A percentile compares a stretch with the other conserved stretches of the same genome.
Conservation (phyloP, 2,113 vertebrate genomes). For the Misgurnus anguillicaudatus region DNA sequence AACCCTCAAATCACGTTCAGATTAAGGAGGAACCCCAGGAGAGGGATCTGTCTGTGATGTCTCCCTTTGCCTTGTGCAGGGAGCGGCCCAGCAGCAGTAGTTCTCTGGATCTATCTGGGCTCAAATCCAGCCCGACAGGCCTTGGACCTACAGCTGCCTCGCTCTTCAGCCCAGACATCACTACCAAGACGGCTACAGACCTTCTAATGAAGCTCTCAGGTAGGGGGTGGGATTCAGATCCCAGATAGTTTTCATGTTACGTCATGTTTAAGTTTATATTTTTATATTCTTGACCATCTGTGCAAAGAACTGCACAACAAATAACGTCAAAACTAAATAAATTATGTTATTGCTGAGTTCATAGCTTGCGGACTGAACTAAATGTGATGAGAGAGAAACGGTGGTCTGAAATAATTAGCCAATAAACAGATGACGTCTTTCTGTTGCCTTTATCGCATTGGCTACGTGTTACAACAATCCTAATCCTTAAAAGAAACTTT, state of each 20-base stretch:
- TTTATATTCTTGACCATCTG: neutral
- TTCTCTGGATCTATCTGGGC: slow-evolving; percentile 85
- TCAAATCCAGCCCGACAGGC: slow-evolving; percentile 66
- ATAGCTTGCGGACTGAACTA: too few species aligned
- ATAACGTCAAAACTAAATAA: too few species aligned
- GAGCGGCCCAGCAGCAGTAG: slow-evolving; percentile 85
- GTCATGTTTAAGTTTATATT: neutral
- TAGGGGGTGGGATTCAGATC: slow-evolving; percentile 57
- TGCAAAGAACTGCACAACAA: too few species aligned
- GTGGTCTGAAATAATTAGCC: too few species aligned
- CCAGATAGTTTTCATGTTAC: too few species aligned
- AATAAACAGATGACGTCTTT: too few species aligned
- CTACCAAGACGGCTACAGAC: slow-evolving; percentile 96
- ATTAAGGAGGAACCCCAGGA: slow-evolving; percentile 97
- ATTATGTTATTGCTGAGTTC: too few species aligned
- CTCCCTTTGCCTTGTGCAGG: slow-evolving; percentile 82
- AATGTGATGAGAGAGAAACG: too few species aligned
- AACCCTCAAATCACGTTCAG: slow-evolving; percentile 80
- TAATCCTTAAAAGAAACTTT: too few species aligned
- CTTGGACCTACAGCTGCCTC: slow-evolving; percentile 79
- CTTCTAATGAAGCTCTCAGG: slow-evolving; percentile 99
- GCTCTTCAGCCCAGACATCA: slow-evolving; percentile 96
- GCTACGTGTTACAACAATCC: too few species aligned
- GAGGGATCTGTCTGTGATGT: slow-evolving; percentile 78
- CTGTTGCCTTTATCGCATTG: too few species aligned